Percentiles rank a stretch among this genome's conserved stretches.
These are phyloP conservation scores for Dicentrarchus labrax DNA, from an alignment of 2,113 vertebrate species.

Conservation along the genomic window DNA sequence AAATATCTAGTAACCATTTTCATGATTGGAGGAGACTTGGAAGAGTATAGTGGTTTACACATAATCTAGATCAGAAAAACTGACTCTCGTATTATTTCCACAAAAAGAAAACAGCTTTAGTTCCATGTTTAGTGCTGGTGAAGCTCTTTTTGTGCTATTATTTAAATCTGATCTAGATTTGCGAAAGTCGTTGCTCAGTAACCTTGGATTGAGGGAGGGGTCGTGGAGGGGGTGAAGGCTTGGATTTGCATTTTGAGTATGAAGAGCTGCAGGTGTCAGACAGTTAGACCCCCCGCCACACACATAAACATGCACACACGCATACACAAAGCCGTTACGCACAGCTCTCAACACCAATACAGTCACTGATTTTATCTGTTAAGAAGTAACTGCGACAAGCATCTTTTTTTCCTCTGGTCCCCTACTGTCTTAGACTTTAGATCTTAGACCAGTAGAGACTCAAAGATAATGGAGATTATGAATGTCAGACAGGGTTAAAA, in stretches of 20 bases:
- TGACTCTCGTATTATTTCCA: not conserved
- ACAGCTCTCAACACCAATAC: slow-evolving; percentile 55
- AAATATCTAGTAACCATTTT: not conserved
- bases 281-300: slow-evolving; percentile 54
- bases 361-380: slow-evolving; percentile 73
- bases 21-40: not conserved
- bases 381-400: slow-evolving; percentile 60
- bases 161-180: slow-evolving; percentile 71
- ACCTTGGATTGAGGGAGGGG: slow-evolving; percentile 73
- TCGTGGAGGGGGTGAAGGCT: slow-evolving; percentile 57
- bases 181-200: slow-evolving; percentile 72
- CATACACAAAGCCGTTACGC: slow-evolving; percentile 57
- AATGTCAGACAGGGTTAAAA: slow-evolving; percentile 77
- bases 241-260: slow-evolving; percentile 82
- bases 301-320: slow-evolving; percentile 50
- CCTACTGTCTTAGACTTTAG: slow-evolving; percentile 48
- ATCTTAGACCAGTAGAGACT: slow-evolving; percentile 52
- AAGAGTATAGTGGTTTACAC: not conserved
- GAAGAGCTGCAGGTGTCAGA: slow-evolving; percentile 84
- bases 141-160: slow-evolving; percentile 45
- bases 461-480: slow-evolving; percentile 69
- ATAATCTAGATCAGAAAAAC: not conserved
- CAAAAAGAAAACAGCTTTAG: not conserved
- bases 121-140: not conserved
- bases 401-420: slow-evolving; percentile 52